A percentile compares a stretch with the other conserved stretches of the same genome.
These are phyloP conservation scores for Limnephilus rhombicus DNA, from an alignment of 2,888 invertebrate species.

Conservation along the genomic window DNA sequence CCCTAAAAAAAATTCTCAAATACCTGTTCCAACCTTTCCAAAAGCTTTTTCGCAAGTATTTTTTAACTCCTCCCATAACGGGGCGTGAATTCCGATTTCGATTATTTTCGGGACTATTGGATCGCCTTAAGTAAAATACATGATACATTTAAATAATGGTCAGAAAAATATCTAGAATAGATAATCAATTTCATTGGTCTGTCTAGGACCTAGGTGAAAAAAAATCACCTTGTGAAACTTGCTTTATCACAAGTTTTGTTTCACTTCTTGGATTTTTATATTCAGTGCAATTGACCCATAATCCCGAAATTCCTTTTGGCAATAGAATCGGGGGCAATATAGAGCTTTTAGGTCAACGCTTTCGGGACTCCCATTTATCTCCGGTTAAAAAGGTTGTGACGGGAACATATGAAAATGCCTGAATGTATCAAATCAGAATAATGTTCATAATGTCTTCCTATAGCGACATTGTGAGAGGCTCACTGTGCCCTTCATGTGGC, in stretches of 20 bases:
- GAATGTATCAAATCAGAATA: neutral
- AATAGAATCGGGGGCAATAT: slow-evolving; percentile 19
- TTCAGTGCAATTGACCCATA: neutral
- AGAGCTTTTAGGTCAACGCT: slow-evolving; percentile 25
- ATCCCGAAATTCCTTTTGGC: slow-evolving; percentile 42
- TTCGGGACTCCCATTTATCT: slow-evolving; percentile 29
- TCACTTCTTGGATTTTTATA: neutral
- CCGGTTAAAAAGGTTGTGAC: slow-evolving; percentile 19
- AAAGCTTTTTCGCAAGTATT: too few species aligned
- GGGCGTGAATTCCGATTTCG: too few species aligned
- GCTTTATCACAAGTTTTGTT: neutral
- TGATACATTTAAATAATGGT: too few species aligned
- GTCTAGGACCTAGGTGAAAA: too few species aligned
- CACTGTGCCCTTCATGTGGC: neutral
- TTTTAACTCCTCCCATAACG: too few species aligned
- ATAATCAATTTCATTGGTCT: too few species aligned
- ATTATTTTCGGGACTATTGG: too few species aligned
- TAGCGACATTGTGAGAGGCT: neutral
- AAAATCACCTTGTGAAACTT: too few species aligned
- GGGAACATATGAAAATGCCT: neutral
- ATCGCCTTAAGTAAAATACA: too few species aligned
- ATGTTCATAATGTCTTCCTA: neutral
- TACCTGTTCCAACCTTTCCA: too few species aligned
- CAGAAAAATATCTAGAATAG: too few species aligned
- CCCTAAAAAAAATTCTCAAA: too few species aligned